Conservation (phyloP, 2,797 vertebrate species). For the Notoglanidium macrostoma region DNA sequence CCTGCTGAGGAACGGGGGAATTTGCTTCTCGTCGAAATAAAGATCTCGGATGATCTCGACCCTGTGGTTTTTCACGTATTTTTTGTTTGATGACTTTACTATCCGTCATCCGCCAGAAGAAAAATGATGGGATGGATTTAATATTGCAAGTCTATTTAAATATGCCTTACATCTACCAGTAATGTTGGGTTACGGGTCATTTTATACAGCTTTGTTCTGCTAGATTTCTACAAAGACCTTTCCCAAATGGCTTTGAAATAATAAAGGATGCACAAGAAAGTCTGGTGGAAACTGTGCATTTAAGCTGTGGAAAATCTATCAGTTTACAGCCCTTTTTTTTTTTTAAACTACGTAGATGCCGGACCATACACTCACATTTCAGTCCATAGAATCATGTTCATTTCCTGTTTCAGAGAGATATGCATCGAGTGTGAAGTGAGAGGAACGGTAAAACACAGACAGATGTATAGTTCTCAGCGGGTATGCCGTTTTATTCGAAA, state of each 20-base stretch:
- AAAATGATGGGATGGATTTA: neutral
- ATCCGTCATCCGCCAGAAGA: neutral
- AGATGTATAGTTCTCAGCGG: conserved; percentile 72
- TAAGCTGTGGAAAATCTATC: neutral
- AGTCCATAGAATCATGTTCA: conserved; percentile 11
- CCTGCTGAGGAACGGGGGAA: neutral
- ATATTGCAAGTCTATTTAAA: neutral
- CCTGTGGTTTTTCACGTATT: conserved; percentile 12
- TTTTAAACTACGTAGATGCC: neutral
- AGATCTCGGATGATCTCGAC: conserved; percentile 48
- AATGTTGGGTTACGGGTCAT: neutral
- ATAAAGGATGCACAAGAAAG: conserved; percentile 54
- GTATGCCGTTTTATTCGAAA: conserved; percentile 82
- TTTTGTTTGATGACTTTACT: conserved; percentile 15
- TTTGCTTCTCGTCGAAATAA: conserved; percentile 34
- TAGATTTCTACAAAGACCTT: conserved; percentile 60
- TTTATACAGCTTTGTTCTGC: conserved; percentile 18
- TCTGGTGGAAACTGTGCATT: neutral
- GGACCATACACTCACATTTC: neutral
- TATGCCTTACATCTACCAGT: neutral
- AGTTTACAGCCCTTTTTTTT: conserved; percentile 21
- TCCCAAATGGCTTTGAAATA: conserved; percentile 61
- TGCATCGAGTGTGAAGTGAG: neutral
- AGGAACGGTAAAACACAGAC: conserved; percentile 53
- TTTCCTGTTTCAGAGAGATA: conserved; percentile 20